A percentile compares a stretch with the other conserved stretches of the same genome.
Conservation (phyloP, 2,113 vertebrate genomes). For the Dipodomys spectabilis region DNA sequence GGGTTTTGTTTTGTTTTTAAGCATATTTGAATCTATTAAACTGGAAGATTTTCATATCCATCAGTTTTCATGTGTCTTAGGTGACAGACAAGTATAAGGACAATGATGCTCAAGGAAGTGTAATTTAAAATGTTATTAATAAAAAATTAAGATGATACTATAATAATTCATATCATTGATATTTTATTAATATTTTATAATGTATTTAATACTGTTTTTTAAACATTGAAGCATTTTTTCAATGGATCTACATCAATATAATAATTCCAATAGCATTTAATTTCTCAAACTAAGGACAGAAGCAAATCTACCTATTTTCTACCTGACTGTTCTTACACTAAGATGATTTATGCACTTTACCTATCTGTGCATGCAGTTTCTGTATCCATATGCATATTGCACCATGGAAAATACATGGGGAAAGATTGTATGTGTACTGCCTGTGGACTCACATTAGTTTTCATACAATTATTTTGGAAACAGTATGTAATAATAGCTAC, state of each 20-base stretch:
- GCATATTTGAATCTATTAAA: background rate
- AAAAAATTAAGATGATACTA: no score
- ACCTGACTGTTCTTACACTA: background rate
- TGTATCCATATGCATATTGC: background rate
- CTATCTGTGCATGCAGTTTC: background rate
- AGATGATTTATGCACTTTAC: background rate
- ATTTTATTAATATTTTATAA: no score
- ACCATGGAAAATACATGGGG: background rate
- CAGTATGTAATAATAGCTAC: background rate
- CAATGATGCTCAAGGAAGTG: background rate
- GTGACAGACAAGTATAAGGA: background rate
- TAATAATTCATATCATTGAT: no score
- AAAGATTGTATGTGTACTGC: background rate
- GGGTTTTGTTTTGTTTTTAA: background rate
- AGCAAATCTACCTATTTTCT: background rate
- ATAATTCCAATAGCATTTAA: background rate
- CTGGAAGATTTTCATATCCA: background rate
- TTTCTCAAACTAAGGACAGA: constrained; percentile 8
- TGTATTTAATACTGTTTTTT: background rate
- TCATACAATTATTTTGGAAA: background rate
- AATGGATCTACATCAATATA: background rate
- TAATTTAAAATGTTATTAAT: no score
- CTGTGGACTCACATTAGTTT: no score
- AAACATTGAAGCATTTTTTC: background rate
- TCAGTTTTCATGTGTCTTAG: background rate